These are phyloP conservation scores for Poecilia latipinna DNA, from an alignment of 2,113 vertebrate species.

Conservation along the genomic window DNA sequence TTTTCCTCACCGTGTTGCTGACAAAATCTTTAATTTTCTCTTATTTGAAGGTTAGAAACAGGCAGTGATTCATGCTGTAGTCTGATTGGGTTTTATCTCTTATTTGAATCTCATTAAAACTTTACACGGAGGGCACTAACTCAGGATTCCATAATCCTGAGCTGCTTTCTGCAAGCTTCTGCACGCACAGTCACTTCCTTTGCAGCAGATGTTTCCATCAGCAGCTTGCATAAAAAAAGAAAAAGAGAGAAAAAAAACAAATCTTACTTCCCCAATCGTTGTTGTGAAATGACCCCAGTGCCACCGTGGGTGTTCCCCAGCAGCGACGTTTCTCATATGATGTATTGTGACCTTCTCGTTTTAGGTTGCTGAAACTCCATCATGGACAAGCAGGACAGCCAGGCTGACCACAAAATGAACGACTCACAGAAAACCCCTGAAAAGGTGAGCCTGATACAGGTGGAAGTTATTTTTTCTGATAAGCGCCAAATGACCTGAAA, in stretches of 20 bases:
- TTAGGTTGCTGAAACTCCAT: slow-evolving; percentile 33
- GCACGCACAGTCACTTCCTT: slow-evolving; percentile 21
- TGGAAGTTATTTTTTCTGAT: background rate
- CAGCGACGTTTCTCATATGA: slow-evolving; percentile 8
- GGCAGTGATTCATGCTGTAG: background rate
- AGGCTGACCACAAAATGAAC: slow-evolving; percentile 2
- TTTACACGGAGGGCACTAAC: background rate
- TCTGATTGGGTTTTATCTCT: background rate
- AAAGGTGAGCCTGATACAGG: slow-evolving; percentile 45
- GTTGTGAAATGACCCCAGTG: slow-evolving; percentile 22
- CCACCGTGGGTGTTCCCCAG: background rate
- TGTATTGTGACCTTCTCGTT: slow-evolving; percentile 22
- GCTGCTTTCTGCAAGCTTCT: background rate
- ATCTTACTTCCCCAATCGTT: slow-evolving; percentile 26
- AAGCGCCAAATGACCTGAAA: background rate
- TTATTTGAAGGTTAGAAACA: background rate
- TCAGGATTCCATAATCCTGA: slow-evolving; percentile 11
- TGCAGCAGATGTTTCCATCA: slow-evolving; percentile 15
- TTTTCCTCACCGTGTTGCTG: background rate
- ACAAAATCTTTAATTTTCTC: background rate
- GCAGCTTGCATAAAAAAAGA: background rate
- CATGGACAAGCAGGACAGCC: slow-evolving; percentile 23
- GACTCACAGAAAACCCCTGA: slow-evolving; percentile 4
- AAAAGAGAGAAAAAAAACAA: background rate
- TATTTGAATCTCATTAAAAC: background rate